A percentile compares a stretch with the other conserved stretches of the same genome.
Evolutionary conservation across 2,888 invertebrate genomes (phyloP).

Genomic region (Plebejus melissa): DNA sequence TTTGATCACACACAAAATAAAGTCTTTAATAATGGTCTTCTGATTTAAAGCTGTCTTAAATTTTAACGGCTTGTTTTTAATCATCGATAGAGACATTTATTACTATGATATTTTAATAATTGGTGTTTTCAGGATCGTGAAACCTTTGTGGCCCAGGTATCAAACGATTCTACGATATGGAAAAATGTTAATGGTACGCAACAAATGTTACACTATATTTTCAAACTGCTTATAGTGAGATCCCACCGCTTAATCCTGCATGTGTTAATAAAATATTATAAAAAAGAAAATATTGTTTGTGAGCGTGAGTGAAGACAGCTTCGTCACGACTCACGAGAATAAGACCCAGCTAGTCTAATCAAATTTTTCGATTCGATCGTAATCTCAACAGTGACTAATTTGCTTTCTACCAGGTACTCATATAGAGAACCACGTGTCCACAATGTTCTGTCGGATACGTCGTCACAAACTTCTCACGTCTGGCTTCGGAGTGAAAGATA

Average conservation of each 20-base stretch:
- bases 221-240: no score
- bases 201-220: not conserved
- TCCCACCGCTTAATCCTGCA: no score
- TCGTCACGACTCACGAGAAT: no score
- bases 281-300: no score
- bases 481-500: slow-evolving; percentile 81
- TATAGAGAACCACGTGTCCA: slow-evolving; percentile 41
- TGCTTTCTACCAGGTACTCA: slow-evolving; percentile 38
- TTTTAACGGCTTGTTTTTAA: not conserved
- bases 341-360: no score
- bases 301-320: no score
- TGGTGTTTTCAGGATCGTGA: slow-evolving; percentile 73
- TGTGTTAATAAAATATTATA: no score
- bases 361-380: no score
- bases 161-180: slow-evolving; percentile 81
- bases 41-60: not conserved
- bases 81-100: no score
- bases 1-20: no score
- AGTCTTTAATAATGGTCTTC: no score
- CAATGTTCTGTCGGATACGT: slow-evolving; percentile 75
- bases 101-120: not conserved
- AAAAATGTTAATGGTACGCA: slow-evolving; percentile 50
- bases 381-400: not conserved
- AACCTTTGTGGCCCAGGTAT: slow-evolving; percentile 87
- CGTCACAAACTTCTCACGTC: slow-evolving; percentile 80